Evolutionary conservation across 2,888 invertebrate genomes (phyloP), one percentile per base, ranked within the genome.

Genomic region (Sicus ferrugineus): DNA sequence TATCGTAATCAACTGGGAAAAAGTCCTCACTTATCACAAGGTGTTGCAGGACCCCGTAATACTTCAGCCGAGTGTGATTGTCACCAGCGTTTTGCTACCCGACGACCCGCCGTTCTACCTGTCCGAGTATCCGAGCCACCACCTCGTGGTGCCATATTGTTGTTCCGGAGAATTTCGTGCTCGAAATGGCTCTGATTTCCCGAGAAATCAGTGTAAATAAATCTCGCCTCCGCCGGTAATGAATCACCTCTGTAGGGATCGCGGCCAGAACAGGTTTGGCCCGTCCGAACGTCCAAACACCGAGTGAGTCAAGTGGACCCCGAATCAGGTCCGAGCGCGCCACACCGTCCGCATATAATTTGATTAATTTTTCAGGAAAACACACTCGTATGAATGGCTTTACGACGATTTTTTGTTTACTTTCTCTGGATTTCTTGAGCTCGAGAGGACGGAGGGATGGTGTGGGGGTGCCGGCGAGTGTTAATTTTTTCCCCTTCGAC

Each of bases 391-490:
- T 9, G 11, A 34, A 34, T 46, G 9, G 46, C 46, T 46, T 46
- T 3, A 46, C n/a, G n/a, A n/a, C n/a, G 59, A 11, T 59, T 38
- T 16, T 59, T 28, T 56, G 16, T 16, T 59, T 19, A n/a, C 5
- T 19, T 3, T 50, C 16, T 48, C 48, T 21, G 50, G 2, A 50
- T 50, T 21, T 5, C 7, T 50, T 21, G 19, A 16, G n/a, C n/a
- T n/a, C n/a, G n/a, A n/a, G n/a, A 21, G 50, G 19, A 21, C 21
- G 9, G 4, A 21, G 23, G 14, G 28, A 21, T 50, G 54, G 3
- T 28, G 11, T 70, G 72, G 61, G 58, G 66, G 59, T 69, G 56
- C 63, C 62, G 64, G 70, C 70, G 59, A 58, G 65, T 70, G 63
- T 64, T 67, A 67, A 59, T 61, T 38, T 26, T 19, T 16, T 69